Base-by-base conservation (phyloP, 1,140 invertebrate species). In the Drosophila nikananu region DNA sequence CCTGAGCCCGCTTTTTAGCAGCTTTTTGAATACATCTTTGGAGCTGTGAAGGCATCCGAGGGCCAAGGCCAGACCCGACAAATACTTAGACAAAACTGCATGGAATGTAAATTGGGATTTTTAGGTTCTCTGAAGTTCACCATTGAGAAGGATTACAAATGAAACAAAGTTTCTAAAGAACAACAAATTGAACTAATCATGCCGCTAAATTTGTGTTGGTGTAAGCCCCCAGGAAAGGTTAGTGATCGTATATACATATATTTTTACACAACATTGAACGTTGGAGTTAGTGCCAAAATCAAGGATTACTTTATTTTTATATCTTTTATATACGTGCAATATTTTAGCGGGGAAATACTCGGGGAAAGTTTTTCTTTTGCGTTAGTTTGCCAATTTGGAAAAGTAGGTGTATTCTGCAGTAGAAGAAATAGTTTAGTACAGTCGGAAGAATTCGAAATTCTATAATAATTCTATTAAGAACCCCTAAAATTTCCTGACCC, bases 1-100 rank as follows among this genome's bases (percentile, higher is more conserved):
- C 74, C 93, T 94, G 63, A 97, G 90, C 77, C 96, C 93, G 80
- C 94, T 94, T 68, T 89, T 86, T 58, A 98, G 94, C 74, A 97
- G 93, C 60, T 64, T 80, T 61, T 86, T 80, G 93, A 97, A 96
- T 80, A 97, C 93, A 41, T 82, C 70, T 72, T 72, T 77, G 44
- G 93, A 91, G 70, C 92, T 84, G 77, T 92, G 79, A 37, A 93
- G 81, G 60, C 87, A 89, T 74, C 94, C 94, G n/a, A 94, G 23
- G 55, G 93, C 92, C 81, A 94, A 81, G 37, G 86, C 76, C 42
- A 94, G 70, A 32, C 91, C 90, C 35, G 87, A 72, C 54, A 93
- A 60, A 71, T 93, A 93, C 42, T 93, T 86, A 49, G 90, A 59
- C 51, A 94, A 44, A 62, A 93, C 94, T 94, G 73, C 55, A 80